Base-by-base conservation (phyloP, 2,797 vertebrate species). In the Pseudomugil tenellus region DNA sequence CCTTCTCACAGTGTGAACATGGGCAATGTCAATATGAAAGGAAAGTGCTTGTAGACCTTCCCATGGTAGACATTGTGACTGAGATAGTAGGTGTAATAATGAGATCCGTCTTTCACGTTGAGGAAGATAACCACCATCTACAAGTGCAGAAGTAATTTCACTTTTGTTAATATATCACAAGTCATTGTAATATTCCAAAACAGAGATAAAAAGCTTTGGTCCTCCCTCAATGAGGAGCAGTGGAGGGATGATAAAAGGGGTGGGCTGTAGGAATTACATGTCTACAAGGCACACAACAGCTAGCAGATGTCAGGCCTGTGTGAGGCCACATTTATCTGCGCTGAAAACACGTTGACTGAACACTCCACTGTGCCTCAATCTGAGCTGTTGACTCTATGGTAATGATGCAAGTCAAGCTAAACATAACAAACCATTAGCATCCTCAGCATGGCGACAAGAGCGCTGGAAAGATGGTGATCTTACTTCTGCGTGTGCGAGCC, bases 361-460 rank as follows among this genome's bases (percentile, higher is more conserved):
- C 52, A 86, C 88, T 89, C 81, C 71, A 58, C 87, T 84, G 89
- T 89, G 89, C 85, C 84, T 88, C 90, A 84, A 84, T 89, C 87
- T 79, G 80, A 90, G 85, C 85, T 90, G 89, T 91, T 92, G 89
- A 92, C 88, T 91, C 89, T 86, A 74, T 49, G 88, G 87, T 92
- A 92, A 92, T 92, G 91, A 92, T 89, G 87, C 87, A 90, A 91
- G 89, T 87, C 89, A 81, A 75, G 84, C 87, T 89, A 91, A 92
- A 92, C 91, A 92, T 87, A 92, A 92, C 91, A 92, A 92, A 91
- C 85, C 88, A 90, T 92, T 89, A 90, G 87, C 60, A 23, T 90
- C 87, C 83, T 71, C 87, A 81, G 86, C 84, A 72, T 73, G 86
- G 69, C 23, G 70, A 59, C 81, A 74, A 72, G 70, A 58, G 66